phyloP scores from a whole-genome alignment of 2,888 invertebrate species.

The Nomada hirtipes region DNA sequence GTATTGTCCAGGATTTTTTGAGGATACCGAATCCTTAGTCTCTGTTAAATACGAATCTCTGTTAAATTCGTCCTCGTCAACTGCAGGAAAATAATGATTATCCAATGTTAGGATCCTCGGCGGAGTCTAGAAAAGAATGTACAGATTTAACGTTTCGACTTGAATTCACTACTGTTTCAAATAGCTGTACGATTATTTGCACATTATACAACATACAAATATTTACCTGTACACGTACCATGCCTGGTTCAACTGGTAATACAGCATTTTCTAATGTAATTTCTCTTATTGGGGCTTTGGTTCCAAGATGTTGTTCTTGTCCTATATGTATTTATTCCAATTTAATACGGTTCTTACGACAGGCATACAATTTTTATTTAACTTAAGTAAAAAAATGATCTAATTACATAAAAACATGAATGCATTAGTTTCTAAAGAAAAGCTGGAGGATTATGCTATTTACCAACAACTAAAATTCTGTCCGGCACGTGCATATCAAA shows the following conservation, averaged over 20 bases:
- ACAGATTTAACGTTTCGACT: constrained; percentile 6
- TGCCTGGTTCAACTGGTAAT: constrained; percentile 89
- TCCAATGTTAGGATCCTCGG: constrained; percentile 95
- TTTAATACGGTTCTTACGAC: background rate
- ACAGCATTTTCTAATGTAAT: constrained; percentile 94
- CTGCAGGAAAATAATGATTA: constrained; percentile 92
- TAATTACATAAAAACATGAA: background rate
- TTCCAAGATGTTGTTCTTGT: constrained; percentile 86
- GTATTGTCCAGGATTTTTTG: constrained; percentile 67
- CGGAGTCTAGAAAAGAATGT: constrained; percentile 88
- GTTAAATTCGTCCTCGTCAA: constrained; percentile 85
- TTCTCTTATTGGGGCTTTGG: constrained; percentile 94
- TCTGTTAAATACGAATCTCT: constrained; percentile 65
- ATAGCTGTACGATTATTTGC: background rate
- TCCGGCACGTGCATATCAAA: constrained; percentile 97
- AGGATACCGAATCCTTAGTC: constrained; percentile 62
- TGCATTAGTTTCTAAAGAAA: background rate
- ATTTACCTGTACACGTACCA: constrained; percentile 89
- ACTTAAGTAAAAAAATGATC: background rate
- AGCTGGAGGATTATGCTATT: constrained; percentile 84
- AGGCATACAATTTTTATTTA: background rate
- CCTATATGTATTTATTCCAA: constrained; percentile 83
- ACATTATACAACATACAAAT: constrained; percentile 4
- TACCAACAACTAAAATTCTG: constrained; percentile 94
- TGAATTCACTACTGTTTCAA: background rate